phyloP scores from a whole-genome alignment of 2,797 vertebrate species.

The Lutjanus argentimaculatus region DNA sequence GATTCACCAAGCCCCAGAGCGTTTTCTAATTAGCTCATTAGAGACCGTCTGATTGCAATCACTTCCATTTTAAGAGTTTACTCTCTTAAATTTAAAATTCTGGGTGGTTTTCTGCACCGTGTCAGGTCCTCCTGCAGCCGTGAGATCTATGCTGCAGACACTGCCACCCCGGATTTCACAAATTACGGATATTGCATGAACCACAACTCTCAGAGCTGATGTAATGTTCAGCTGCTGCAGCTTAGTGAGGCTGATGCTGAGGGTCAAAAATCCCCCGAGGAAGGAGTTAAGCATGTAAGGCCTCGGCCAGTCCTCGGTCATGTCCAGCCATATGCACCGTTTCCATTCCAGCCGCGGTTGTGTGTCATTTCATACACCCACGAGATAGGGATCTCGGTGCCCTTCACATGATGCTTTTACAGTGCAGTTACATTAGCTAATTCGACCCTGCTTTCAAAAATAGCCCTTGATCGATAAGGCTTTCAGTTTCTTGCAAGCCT shows the following conservation, averaged over 20 bases:
- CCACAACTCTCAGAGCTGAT: conserved; percentile 53
- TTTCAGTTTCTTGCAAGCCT: conserved; percentile 83
- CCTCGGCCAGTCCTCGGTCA: conserved; percentile 25
- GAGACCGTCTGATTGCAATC: conserved; percentile 82
- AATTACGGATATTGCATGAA: conserved; percentile 62
- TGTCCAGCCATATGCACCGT: conserved; percentile 30
- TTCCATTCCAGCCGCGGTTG: conserved; percentile 26
- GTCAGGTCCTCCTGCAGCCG: conserved; percentile 30
- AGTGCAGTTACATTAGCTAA: conserved; percentile 84
- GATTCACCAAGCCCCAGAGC: conserved; percentile 58
- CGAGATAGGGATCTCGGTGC: conserved; percentile 70
- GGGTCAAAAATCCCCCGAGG: conserved; percentile 50
- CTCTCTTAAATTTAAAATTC: conserved; percentile 49
- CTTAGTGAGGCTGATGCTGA: conserved; percentile 60
- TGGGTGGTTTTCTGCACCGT: conserved; percentile 3
- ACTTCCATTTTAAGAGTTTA: conserved; percentile 71
- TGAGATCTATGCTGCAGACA: conserved; percentile 31
- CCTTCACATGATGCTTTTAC: conserved; percentile 82
- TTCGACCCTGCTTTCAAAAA: conserved; percentile 83
- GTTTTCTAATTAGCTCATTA: conserved; percentile 80
- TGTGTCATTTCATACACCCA: conserved; percentile 59
- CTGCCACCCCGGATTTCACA: conserved; percentile 55
- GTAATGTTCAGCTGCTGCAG: conserved; percentile 63
- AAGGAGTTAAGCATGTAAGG: conserved; percentile 47
- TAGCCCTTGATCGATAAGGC: conserved; percentile 84